These are phyloP conservation scores for Sweltsa coloradensis DNA, from an alignment of 1,140 invertebrate genomes.

Conservation along the genomic window DNA sequence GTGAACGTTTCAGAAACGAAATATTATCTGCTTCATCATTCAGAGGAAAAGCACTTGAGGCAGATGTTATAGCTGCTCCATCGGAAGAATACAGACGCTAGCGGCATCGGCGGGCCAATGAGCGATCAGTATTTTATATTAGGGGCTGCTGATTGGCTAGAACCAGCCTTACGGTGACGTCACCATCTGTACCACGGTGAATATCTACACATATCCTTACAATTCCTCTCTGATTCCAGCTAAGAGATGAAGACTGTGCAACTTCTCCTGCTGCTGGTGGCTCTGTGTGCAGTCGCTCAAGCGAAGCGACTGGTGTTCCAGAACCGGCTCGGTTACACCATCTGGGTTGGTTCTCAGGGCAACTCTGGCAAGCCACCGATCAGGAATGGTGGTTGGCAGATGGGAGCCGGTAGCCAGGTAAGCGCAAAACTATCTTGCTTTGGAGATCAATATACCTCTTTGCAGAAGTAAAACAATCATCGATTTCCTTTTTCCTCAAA, in stretches of 20 bases:
- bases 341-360: slow-evolving; percentile 8
- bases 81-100: too few species aligned
- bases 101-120: too few species aligned
- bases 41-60: too few species aligned
- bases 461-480: neutral
- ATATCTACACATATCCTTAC: too few species aligned
- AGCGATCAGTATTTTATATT: too few species aligned
- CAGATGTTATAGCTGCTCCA: too few species aligned
- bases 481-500: neutral
- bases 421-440: neutral
- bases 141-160: too few species aligned
- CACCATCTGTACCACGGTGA: too few species aligned
- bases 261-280: neutral
- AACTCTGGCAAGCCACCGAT: neutral
- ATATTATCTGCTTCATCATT: too few species aligned
- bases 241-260: neutral
- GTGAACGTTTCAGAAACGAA: too few species aligned
- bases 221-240: too few species aligned
- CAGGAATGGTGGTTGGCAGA: neutral
- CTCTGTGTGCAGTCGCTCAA: neutral
- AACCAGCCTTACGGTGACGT: too few species aligned
- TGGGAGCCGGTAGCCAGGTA: neutral
- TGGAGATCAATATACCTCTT: neutral
- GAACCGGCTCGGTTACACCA: neutral
- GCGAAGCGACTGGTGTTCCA: neutral